These are phyloP conservation scores for Oncopeltus fasciatus DNA, from an alignment of 1,140 invertebrate genomes.

Conservation along the genomic window DNA sequence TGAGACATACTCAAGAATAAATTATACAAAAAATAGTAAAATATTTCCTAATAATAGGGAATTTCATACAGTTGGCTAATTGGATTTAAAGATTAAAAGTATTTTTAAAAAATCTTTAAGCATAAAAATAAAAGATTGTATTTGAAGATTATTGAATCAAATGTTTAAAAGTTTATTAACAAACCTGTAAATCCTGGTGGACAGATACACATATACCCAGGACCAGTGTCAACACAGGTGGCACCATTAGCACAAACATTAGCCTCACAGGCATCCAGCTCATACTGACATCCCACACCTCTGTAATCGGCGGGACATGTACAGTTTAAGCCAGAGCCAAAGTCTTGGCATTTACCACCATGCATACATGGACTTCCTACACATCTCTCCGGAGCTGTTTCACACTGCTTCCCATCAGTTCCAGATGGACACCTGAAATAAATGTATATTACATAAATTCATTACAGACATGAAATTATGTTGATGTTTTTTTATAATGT, in stretches of 20 bases:
- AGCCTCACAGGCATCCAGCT: conserved; percentile 80
- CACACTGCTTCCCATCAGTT: conserved; percentile 86
- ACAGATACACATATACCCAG: conserved; percentile 73
- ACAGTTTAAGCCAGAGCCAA: conserved; percentile 86
- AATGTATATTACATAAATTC: no score
- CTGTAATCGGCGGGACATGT: conserved; percentile 72
- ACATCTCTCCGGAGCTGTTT: conserved; percentile 86
- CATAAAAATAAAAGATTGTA: not conserved
- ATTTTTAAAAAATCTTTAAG: no score
- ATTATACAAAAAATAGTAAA: no score
- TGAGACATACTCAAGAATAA: no score
- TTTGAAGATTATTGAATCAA: not conserved
- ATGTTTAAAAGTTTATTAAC: not conserved
- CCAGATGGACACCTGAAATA: conserved; percentile 66
- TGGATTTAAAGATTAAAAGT: no score
- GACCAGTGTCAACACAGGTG: conserved; percentile 69
- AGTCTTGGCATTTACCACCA: conserved; percentile 83
- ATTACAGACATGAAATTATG: no score
- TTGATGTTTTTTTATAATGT: no score
- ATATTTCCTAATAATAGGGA: no score
- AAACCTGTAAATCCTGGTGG: conserved; percentile 61
- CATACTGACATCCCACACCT: conserved; percentile 83
- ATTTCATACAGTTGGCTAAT: no score
- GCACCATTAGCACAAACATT: conserved; percentile 84
- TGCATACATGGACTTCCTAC: conserved; percentile 94